A percentile compares a stretch with the other conserved stretches of the same genome.
Evolutionary conservation across 2,797 vertebrate species (phyloP).

Genomic region (Vespertilio murinus): DNA sequence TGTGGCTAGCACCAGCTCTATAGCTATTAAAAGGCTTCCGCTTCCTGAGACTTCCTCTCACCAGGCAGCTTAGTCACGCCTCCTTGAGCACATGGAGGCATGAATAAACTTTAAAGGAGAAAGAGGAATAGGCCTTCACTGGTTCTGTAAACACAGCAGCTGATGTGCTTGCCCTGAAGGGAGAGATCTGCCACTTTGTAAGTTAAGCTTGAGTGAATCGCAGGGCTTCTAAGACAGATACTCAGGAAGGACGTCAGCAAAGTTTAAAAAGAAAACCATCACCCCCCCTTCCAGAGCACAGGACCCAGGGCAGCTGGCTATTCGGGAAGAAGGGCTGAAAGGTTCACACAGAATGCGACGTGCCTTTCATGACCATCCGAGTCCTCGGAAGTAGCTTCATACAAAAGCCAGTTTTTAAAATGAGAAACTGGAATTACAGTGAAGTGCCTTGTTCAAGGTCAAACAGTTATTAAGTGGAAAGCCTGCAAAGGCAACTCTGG

Average conservation of each 20-base stretch:
- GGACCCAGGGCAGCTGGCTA: not conserved
- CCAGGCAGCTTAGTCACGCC: constrained; percentile 73
- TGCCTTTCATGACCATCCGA: not conserved
- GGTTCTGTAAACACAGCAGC: constrained; percentile 72
- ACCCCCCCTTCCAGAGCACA: not conserved
- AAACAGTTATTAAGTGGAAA: not conserved
- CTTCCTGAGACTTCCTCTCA: constrained; percentile 42
- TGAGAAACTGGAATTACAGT: not conserved
- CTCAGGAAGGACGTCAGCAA: not conserved
- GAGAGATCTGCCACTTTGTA: constrained; percentile 77
- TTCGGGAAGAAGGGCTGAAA: not conserved
- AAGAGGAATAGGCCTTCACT: constrained; percentile 53
- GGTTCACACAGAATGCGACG: not conserved
- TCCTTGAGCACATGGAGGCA: constrained; percentile 65
- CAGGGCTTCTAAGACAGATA: constrained; percentile 63
- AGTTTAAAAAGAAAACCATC: constrained; percentile 66
- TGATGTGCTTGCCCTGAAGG: constrained; percentile 64
- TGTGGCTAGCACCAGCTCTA: constrained; percentile 59
- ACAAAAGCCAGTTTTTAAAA: not conserved
- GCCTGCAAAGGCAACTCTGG: not conserved
- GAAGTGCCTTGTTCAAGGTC: not conserved
- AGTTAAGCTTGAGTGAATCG: constrained; percentile 66
- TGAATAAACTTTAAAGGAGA: constrained; percentile 69
- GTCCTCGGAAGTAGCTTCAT: not conserved
- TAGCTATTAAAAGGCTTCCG: constrained; percentile 66